Conservation (phyloP, 2,888 invertebrate genomes). For the Yponomeuta evonymella region DNA sequence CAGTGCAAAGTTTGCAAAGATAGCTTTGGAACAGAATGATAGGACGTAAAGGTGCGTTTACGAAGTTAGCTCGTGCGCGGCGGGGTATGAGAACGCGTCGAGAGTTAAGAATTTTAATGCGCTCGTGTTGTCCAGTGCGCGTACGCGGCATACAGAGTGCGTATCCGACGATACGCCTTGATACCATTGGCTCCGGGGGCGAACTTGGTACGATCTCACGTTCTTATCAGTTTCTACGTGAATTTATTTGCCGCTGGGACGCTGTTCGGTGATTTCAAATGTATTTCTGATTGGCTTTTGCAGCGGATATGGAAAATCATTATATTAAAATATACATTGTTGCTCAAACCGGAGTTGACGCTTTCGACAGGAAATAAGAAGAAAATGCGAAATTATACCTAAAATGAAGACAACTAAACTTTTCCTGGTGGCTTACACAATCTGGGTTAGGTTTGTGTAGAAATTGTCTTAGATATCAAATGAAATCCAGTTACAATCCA, state of each 20-base stretch:
- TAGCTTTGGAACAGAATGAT: slow-evolving; percentile 1
- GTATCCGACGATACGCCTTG: slow-evolving; percentile 30
- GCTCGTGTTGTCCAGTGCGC: slow-evolving; percentile 59
- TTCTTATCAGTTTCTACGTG: slow-evolving; percentile 11
- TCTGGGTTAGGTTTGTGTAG: too few relatives aligned
- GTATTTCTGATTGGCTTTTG: background rate
- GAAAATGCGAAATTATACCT: too few relatives aligned
- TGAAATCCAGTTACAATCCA: slow-evolving; percentile 34
- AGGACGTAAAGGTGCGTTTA: slow-evolving; percentile 7
- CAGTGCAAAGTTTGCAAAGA: slow-evolving; percentile 5
- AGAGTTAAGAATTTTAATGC: slow-evolving; percentile 67
- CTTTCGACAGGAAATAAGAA: too few relatives aligned
- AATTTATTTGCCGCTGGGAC: slow-evolving; percentile 5
- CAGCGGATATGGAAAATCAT: background rate
- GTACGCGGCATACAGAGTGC: slow-evolving; percentile 59
- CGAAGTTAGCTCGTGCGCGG: slow-evolving; percentile 11
- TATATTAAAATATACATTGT: background rate
- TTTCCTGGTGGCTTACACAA: too few relatives aligned
- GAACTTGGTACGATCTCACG: slow-evolving; percentile 10
- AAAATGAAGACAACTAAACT: too few relatives aligned
- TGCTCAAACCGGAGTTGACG: too few relatives aligned
- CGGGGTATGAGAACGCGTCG: slow-evolving; percentile 51
- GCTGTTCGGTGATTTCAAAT: background rate
- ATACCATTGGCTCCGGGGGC: slow-evolving; percentile 7
- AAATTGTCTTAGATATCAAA: background rate